These are phyloP conservation scores for Enteromius viviparus DNA, from an alignment of 2,797 vertebrate genomes.

Conservation along the genomic window DNA sequence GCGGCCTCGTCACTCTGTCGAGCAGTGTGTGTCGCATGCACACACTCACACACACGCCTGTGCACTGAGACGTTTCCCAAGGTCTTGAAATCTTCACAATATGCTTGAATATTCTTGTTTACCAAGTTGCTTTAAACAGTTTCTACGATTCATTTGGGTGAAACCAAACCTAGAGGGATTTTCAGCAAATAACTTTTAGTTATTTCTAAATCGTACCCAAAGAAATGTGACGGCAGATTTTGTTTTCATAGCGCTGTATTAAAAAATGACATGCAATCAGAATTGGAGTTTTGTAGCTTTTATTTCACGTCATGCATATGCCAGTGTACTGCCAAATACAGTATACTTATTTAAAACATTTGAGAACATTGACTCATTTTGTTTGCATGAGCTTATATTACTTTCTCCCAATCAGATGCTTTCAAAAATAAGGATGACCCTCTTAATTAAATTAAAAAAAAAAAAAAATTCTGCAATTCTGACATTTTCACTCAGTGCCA, in stretches of 20 bases:
- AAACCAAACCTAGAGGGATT: slow-evolving; percentile 40
- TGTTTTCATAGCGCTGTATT: slow-evolving; percentile 2
- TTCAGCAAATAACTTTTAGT: slow-evolving; percentile 15
- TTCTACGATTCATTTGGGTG: slow-evolving; percentile 33
- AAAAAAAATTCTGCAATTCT: no score
- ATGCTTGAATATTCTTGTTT: slow-evolving; percentile 31
- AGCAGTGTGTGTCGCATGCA: slow-evolving; percentile 14
- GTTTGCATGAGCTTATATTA: background rate
- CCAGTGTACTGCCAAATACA: background rate
- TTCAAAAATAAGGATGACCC: no score
- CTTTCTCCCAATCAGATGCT: background rate
- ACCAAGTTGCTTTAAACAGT: slow-evolving; percentile 33
- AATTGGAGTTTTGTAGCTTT: slow-evolving; percentile 2
- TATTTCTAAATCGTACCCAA: slow-evolving; percentile 1
- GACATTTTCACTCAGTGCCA: no score
- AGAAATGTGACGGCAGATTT: background rate
- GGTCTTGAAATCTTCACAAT: slow-evolving; percentile 29
- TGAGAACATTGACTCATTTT: background rate
- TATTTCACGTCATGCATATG: background rate
- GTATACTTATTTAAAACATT: background rate
- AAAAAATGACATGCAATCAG: background rate
- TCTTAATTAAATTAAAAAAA: no score
- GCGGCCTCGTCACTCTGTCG: slow-evolving; percentile 23
- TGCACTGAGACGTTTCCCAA: background rate
- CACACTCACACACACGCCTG: background rate